Evolutionary conservation across 2,888 invertebrate genomes (phyloP), one percentile per base, ranked within the genome.

Genomic region (Galeruca laticollis): DNA sequence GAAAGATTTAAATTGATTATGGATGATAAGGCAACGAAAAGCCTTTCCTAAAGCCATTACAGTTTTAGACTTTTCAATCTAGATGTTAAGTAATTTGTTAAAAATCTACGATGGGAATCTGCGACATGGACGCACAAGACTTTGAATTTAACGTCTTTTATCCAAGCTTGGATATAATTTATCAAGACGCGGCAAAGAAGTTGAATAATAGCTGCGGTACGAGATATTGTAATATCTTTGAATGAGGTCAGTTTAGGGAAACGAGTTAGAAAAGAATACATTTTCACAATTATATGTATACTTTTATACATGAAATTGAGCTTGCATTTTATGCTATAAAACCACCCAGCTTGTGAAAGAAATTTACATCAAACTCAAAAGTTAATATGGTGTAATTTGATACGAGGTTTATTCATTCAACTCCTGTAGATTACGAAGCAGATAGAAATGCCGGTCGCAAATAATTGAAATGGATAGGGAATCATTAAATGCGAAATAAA

Each of bases 1-100:
- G 18, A 33, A n/a, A 37, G 51, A 63, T 68, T 68, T 63, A 51
- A 68, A 63, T 57, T 52, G 59, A 68, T 68, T 59, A 63, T 60
- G 54, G 52, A 43, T 60, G 69, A 66, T 43, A 51, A 60, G 49
- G 67, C 52, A 63, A 72, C 70, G 64, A 68, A 70, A 69, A 21
- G 51, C 20, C 54, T 67, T 70, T 59, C 33, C 54, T 10, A 49
- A 56, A 20, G 37, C 54, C 66, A 62, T 70, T 70, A 60, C 43
- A 64, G 68, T 54, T 71, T 68, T 71, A 49, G 54, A 71, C 49
- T 71, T 72, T 68, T 71, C 57, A 74, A 73, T 74, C 68, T 73
- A 69, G 72, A 70, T 73, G 61, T 49, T 21, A 59, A 65, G 49
- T 69, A 69, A 73, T 72, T 66, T 61, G 69, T 66, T 71, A 71